These are phyloP conservation scores for Darevskia mixta DNA, from an alignment of 2,797 vertebrate species.

Conservation along the genomic window DNA sequence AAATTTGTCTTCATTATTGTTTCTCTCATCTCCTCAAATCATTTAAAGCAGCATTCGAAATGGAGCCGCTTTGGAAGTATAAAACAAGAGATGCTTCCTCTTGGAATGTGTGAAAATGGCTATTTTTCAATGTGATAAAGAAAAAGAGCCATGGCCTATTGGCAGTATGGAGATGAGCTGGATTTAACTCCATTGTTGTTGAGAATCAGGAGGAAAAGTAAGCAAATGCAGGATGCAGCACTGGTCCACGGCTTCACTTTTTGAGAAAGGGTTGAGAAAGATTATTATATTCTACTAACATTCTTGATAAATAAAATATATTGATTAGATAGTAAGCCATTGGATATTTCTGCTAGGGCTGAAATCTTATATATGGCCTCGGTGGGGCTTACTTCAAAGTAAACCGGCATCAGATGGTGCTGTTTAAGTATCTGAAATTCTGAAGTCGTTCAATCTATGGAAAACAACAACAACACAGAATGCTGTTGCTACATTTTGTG, in stretches of 20 bases:
- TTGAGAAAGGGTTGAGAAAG: constrained; percentile 14
- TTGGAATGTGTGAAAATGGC: constrained; percentile 12
- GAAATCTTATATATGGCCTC: neutral
- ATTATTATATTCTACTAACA: constrained; percentile 13
- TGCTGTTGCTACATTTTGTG: no score
- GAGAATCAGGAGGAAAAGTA: neutral
- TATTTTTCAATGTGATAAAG: constrained; percentile 18
- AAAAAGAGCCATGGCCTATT: neutral
- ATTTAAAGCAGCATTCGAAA: constrained; percentile 46
- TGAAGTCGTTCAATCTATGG: no score
- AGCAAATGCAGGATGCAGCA: neutral
- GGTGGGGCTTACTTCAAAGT: neutral
- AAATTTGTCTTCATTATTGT: constrained; percentile 51
- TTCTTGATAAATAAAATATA: neutral
- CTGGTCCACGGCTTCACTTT: neutral
- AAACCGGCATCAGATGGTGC: neutral
- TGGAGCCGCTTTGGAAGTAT: constrained; percentile 16
- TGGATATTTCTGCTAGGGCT: neutral
- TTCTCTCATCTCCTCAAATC: constrained; percentile 36
- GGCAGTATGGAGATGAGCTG: constrained; percentile 12
- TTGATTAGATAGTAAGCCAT: constrained; percentile 9
- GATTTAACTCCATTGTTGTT: neutral
- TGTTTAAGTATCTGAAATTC: neutral
- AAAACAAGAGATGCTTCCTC: constrained; percentile 21
- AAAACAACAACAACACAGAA: neutral